Conservation (phyloP, 2,888 invertebrate species). For the Hydropsyche betteni region DNA sequence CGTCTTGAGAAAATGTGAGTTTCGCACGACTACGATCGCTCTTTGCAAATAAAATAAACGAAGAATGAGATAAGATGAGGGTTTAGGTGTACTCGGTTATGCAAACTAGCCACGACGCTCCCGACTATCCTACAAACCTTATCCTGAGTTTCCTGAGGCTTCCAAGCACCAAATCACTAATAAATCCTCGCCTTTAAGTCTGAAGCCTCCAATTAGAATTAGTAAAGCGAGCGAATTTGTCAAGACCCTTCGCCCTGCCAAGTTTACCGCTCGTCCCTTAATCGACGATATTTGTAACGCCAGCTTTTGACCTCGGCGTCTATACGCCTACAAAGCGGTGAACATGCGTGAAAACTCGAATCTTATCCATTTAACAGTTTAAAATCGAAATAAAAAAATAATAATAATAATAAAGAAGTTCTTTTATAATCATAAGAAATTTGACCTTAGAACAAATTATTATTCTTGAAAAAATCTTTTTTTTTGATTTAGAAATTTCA, state of each 20-base stretch:
- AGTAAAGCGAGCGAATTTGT: slow-evolving; percentile 35
- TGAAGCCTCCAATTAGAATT: slow-evolving; percentile 44
- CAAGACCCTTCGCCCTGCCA: slow-evolving; percentile 31
- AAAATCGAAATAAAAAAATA: too few relatives aligned
- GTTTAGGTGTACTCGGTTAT: slow-evolving; percentile 1
- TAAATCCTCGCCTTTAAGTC: slow-evolving; percentile 42
- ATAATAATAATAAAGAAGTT: too few relatives aligned
- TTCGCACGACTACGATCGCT: neutral
- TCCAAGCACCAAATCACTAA: slow-evolving; percentile 38
- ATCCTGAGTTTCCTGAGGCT: too few relatives aligned
- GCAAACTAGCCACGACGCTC: slow-evolving; percentile 2
- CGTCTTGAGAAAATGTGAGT: neutral
- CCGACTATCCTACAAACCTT: neutral
- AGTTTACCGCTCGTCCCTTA: slow-evolving; percentile 22
- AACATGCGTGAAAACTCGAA: too few relatives aligned
- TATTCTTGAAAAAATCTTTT: too few relatives aligned
- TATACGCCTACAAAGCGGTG: too few relatives aligned
- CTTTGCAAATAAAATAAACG: slow-evolving; percentile 9
- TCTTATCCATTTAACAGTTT: too few relatives aligned
- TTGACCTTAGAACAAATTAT: too few relatives aligned
- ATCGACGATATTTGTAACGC: slow-evolving; percentile 29
- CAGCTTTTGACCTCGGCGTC: slow-evolving; percentile 19
- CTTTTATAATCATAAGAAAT: too few relatives aligned
- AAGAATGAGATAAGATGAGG: neutral
- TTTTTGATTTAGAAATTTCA: too few relatives aligned